Percentiles rank a stretch among this genome's conserved stretches.
These are phyloP conservation scores for Trichacis sp. DNA, from an alignment of 2,888 invertebrate species.

Conservation along the genomic window DNA sequence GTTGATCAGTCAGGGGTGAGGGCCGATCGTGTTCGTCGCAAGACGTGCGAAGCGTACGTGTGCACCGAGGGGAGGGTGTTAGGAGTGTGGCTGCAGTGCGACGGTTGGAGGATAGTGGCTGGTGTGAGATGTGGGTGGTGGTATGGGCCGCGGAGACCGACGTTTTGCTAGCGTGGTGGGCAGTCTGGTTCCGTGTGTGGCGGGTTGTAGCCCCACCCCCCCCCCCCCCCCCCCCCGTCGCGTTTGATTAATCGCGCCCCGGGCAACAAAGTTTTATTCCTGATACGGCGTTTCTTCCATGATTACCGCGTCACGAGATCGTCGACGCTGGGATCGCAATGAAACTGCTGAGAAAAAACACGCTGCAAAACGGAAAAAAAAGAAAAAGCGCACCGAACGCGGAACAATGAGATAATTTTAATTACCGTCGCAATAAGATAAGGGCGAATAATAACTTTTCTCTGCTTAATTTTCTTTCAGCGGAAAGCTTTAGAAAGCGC, in stretches of 20 bases:
- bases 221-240: too few species aligned
- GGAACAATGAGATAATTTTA: constrained; percentile 44
- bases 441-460: constrained; percentile 40
- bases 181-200: too few species aligned
- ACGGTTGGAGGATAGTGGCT: too few species aligned
- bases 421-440: constrained; percentile 41
- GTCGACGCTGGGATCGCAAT: constrained; percentile 22
- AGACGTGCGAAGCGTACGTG: too few species aligned
- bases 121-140: too few species aligned
- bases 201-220: too few species aligned
- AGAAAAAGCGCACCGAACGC: constrained; percentile 25
- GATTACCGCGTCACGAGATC: constrained; percentile 25
- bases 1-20: too few species aligned
- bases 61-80: too few species aligned
- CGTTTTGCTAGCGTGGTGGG: too few species aligned
- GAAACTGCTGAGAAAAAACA: constrained; percentile 19
- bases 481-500: constrained; percentile 24
- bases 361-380: constrained; percentile 20
- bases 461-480: constrained; percentile 39
- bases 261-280: constrained; percentile 38
- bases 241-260: constrained; percentile 38
- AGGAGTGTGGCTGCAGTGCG: too few species aligned
- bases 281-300: constrained; percentile 32
- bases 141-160: too few species aligned
- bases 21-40: too few species aligned